Conservation (phyloP, 2,113 vertebrate species). For the Xenotilapia leptura region DNA sequence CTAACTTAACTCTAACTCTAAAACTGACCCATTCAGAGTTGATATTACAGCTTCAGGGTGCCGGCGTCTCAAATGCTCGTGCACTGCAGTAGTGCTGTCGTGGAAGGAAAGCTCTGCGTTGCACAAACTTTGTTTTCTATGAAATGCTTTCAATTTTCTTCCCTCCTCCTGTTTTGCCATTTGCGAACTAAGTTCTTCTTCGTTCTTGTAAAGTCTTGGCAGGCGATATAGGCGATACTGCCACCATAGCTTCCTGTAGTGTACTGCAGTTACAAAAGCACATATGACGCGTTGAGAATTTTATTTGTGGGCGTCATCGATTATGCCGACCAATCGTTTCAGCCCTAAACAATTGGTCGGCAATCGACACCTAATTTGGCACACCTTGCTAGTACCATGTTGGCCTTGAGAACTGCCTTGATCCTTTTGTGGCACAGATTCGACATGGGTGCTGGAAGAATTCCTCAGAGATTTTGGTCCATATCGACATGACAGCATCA, state of each 20-base stretch:
- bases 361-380: background rate
- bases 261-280: background rate
- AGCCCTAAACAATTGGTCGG: background rate
- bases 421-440: background rate
- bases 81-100: background rate
- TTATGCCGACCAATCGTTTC: background rate
- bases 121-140: background rate
- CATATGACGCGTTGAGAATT: rapidly evolving
- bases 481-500: background rate
- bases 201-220: background rate
- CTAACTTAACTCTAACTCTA: background rate
- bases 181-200: background rate
- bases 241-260: background rate
- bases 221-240: background rate
- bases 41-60: background rate
- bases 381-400: background rate
- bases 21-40: background rate
- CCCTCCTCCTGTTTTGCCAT: background rate
- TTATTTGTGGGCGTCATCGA: rapidly evolving
- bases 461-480: background rate
- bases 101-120: background rate
- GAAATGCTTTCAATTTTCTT: background rate
- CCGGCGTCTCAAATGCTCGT: background rate
- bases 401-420: background rate
- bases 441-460: background rate